These are phyloP conservation scores for Corynorhinus townsendii DNA, from an alignment of 2,113 vertebrate genomes.

Conservation along the genomic window DNA sequence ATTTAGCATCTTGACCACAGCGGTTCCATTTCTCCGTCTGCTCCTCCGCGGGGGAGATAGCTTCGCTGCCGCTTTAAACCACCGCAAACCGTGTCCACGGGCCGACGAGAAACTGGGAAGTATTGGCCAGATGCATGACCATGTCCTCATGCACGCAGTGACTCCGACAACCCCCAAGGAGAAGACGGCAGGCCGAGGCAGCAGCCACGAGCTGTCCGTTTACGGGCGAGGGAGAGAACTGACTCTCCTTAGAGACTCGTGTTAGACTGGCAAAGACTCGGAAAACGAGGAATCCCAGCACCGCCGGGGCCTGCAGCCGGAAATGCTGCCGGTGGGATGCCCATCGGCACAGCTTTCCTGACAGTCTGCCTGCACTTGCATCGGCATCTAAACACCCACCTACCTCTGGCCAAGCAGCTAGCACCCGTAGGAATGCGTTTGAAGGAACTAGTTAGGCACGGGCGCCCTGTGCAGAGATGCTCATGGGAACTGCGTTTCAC, in stretches of 20 bases:
- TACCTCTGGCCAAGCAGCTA: background rate
- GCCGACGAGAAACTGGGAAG: slow-evolving; percentile 3
- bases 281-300: background rate
- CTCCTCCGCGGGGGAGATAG: background rate
- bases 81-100: background rate
- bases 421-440: background rate
- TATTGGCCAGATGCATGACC: background rate
- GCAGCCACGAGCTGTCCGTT: background rate
- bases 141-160: background rate
- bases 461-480: background rate
- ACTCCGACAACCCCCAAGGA: background rate
- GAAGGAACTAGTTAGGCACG: background rate
- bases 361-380: background rate
- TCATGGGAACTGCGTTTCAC: background rate
- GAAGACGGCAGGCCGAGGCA: background rate
- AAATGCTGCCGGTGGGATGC: background rate
- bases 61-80: background rate
- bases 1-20: background rate
- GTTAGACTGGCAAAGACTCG: background rate
- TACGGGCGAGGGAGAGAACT: background rate
- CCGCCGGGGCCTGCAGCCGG: background rate
- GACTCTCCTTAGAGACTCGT: too few relatives aligned
- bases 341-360: background rate
- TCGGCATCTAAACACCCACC: background rate
- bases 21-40: background rate